Evolutionary conservation across 2,113 vertebrate species (phyloP).

Genomic region (Passer domesticus): DNA sequence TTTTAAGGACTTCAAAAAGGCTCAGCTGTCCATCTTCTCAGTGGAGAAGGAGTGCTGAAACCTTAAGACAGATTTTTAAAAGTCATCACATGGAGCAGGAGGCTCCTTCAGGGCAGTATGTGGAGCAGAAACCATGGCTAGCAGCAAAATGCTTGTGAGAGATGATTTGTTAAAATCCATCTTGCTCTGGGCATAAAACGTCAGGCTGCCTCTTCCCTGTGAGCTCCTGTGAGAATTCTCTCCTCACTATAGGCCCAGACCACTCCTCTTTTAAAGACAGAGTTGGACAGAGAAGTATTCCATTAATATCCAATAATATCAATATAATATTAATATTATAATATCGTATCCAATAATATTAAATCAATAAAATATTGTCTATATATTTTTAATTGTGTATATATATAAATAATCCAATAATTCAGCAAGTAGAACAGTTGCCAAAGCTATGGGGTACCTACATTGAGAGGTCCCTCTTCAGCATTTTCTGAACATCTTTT

Average conservation of each 20-base stretch:
- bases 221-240: neutral
- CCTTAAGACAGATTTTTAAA: neutral
- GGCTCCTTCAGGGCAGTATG: neutral
- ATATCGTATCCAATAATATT: too few species aligned
- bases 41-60: neutral
- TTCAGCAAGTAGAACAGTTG: neutral
- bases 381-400: neutral
- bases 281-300: neutral
- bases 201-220: neutral
- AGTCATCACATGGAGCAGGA: neutral
- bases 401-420: neutral
- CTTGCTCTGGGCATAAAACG: neutral
- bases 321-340: neutral
- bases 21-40: neutral
- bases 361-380: neutral
- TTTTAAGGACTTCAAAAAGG: neutral
- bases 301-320: neutral
- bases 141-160: neutral
- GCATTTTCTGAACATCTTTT: neutral
- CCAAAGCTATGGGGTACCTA: neutral
- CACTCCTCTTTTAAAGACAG: neutral
- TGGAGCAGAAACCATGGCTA: neutral
- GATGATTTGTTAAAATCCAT: neutral
- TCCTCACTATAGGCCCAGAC: neutral
- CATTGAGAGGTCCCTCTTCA: neutral